Evolutionary conservation across 2,888 invertebrate genomes (phyloP).

Genomic region (Odontocolon sp.): DNA sequence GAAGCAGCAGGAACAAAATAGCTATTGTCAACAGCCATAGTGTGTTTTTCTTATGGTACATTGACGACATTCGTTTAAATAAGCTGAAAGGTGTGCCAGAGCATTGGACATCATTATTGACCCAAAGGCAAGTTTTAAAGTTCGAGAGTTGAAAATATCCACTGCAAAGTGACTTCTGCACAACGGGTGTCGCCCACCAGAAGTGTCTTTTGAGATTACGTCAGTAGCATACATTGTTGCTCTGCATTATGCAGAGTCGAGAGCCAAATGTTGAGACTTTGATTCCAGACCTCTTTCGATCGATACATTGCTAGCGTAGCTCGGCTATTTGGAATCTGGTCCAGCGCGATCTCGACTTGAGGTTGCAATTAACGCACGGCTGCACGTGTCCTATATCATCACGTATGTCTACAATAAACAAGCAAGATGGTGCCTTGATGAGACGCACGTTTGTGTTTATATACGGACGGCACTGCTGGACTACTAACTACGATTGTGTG

Average conservation of each 20-base stretch:
- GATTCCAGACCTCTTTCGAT: no score
- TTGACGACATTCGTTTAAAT: not conserved
- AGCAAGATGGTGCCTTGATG: not conserved
- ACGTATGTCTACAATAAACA: not conserved
- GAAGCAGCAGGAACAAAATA: not conserved
- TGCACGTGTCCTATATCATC: not conserved
- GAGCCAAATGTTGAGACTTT: no score
- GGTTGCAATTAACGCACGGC: no score
- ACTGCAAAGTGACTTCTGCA: no score
- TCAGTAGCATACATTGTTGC: no score
- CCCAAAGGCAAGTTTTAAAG: not conserved
- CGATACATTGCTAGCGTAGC: no score
- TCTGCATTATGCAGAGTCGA: no score
- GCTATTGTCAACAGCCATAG: slow-evolving; percentile 24
- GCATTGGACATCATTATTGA: slow-evolving; percentile 3
- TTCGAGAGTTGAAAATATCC: not conserved
- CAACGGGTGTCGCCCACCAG: no score
- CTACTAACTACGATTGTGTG: not conserved
- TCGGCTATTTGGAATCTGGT: no score
- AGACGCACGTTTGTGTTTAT: not conserved
- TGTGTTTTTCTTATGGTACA: not conserved
- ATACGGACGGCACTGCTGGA: not conserved
- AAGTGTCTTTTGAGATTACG: no score
- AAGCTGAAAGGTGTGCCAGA: not conserved
- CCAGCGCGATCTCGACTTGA: no score